Conservation (phyloP, 1,140 invertebrate species). For the Brachionus rotundiformis region DNA sequence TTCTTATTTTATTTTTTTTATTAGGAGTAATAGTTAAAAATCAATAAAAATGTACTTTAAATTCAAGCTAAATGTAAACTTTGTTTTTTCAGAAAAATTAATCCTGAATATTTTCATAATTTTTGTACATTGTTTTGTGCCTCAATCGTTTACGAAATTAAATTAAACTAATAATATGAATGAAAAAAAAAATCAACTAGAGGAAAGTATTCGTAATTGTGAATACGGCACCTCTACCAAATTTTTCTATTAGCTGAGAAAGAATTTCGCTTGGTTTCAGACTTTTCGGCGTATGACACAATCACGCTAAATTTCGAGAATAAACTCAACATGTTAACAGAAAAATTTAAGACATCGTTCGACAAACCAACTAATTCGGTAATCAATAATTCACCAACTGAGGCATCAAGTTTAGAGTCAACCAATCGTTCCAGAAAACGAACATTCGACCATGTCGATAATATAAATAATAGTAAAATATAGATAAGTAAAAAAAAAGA, state of each 20-base stretch:
- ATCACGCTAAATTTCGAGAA: neutral
- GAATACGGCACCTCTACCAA: neutral
- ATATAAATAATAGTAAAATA: too few relatives aligned
- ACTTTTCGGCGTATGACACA: neutral
- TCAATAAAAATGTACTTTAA: too few relatives aligned
- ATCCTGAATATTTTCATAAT: too few relatives aligned
- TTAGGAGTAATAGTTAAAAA: too few relatives aligned
- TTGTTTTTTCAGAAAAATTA: too few relatives aligned
- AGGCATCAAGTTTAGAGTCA: neutral
- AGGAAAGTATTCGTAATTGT: neutral
- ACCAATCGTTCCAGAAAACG: neutral
- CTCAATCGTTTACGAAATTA: too few relatives aligned
- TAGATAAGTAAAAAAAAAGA: too few relatives aligned
- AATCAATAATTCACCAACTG: neutral
- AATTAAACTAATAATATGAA: neutral
- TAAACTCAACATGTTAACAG: neutral
- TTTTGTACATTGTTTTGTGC: too few relatives aligned
- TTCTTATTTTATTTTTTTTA: too few relatives aligned
- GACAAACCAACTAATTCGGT: neutral
- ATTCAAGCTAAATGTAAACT: too few relatives aligned
- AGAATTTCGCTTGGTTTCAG: neutral
- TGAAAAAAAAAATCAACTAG: neutral
- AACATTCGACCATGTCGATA: neutral
- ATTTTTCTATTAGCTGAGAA: slow-evolving; percentile 8
- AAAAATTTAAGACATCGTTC: slow-evolving; percentile 15